Base-by-base conservation (phyloP, 2,113 vertebrate genomes). In the Scophthalmus maximus region DNA sequence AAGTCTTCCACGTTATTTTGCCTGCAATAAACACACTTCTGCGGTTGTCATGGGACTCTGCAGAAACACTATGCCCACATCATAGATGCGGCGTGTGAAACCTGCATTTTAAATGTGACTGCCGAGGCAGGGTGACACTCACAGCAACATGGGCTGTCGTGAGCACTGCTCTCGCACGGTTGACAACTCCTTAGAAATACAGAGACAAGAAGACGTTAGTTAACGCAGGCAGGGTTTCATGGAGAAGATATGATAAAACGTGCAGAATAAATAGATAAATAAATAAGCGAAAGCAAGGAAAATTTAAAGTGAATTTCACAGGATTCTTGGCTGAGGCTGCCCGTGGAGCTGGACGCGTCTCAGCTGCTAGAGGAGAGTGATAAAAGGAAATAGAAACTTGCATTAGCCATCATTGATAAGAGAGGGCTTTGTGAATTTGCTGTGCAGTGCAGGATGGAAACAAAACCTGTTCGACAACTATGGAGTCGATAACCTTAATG, bases 81-180 rank as follows among this genome's bases (percentile, higher is more conserved):
- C 64, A 68, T 23, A 68, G 58, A 78, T 77, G 40, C 62, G 68
- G 57, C 1, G 52, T 68, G 63, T 52, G 32, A 58, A 68, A 71
- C 29, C 53, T 75, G 69, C 50, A 82, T 80, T 68, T 74, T 22
- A 58, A 71, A 69, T 22, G 32, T 0, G 52, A 51, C 36, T 4
- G 17, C 30, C 25, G 6, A 61, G 18, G 12, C 55, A 47, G 5
- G 27, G 50, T 46, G 59, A 36, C n/a, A 67, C 34, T 65, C 26
- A n/a, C n/a, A n/a, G n/a, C n/a, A 60, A 26, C 53, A 26, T 64
- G 49, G 36, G 27, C 32, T 57, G n/a, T n/a, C 51, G 46, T 27
- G 47, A 50, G 18, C 1, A 3, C 23, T 15, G 12, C 18, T 66
- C 15, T 56, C 52, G 25, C 9, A 46, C 10, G 25, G 42, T 34